Evolutionary conservation across 2,888 invertebrate genomes (phyloP), one percentile per base, ranked within the genome.

Genomic region (Kryphioiulus occultus): DNA sequence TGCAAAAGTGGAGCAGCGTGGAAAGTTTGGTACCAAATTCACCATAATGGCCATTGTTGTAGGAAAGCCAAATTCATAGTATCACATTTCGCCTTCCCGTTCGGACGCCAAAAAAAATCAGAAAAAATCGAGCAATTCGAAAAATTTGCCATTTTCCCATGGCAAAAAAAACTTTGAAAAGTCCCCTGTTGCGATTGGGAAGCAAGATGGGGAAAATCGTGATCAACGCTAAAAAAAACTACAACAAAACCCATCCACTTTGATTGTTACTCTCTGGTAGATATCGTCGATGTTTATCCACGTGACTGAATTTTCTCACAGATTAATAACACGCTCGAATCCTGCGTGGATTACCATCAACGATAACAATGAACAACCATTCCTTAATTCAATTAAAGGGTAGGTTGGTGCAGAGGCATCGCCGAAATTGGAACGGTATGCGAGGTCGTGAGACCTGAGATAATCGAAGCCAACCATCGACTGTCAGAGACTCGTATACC

Each of bases 111-210:
- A 68, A 59, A 26, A 68, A 22, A 9, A 22, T 22, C 22, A 68
- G 22, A 3, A 68, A 35, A 35, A 35, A 44, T 35, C 22, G n/a
- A 22, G 22, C n/a, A 68, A 68, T 68, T 68, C 22, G 9, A 68
- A 68, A 22, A 68, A 68, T 68, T n/a, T 68, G n/a, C 68, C 68
- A 68, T 26, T n/a, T 68, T 68, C 68, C 68, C 68, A 68, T 68
- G 68, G 68, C 22, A 22, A n/a, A 53, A 4, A n/a, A 68, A n/a
- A n/a, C n/a, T 68, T 12, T 7, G 10, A 44, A 44, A 44, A 17
- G 17, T 15, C 68, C 68, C 68, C 68, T 68, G 68, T 0, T 26
- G 68, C 22, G 68, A 68, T 68, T 26, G 68, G 68, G 9, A 68
- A 68, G 22, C n/a, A n/a, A 22, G 9, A 68, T 68, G 22, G 9